Conservation (phyloP, 2,113 vertebrate genomes). For the Myrmecobius fasciatus region DNA sequence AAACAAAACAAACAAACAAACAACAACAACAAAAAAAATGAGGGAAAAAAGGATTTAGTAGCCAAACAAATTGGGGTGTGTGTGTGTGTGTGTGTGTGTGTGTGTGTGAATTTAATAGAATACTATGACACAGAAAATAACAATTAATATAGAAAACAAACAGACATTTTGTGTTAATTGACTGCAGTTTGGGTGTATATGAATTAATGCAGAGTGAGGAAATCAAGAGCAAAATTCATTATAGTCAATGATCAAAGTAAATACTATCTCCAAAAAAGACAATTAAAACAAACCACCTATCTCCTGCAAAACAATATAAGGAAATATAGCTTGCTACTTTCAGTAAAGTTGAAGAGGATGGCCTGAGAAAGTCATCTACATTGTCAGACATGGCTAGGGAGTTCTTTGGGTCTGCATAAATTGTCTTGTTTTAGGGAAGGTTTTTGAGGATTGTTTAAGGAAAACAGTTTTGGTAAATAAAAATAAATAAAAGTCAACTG, state of each 20-base stretch:
- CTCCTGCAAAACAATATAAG: not conserved
- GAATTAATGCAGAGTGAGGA: not conserved
- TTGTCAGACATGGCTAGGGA: not conserved
- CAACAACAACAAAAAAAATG: not conserved
- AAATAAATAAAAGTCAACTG: not conserved
- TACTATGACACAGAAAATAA: not conserved
- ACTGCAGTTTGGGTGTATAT: not conserved
- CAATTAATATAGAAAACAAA: not conserved
- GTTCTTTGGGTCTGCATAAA: not conserved
- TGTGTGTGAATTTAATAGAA: not conserved
- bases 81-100: not conserved
- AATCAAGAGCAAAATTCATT: not conserved
- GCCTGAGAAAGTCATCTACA: not conserved
- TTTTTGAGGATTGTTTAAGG: not conserved
- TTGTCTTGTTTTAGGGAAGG: not conserved
- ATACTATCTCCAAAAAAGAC: not conserved
- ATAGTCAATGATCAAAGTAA: not conserved
- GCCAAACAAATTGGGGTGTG: not conserved
- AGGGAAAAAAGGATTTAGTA: not conserved
- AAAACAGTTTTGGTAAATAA: not conserved
- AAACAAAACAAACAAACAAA: too few relatives aligned
- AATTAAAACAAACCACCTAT: not conserved
- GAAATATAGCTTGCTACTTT: not conserved
- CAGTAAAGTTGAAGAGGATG: not conserved
- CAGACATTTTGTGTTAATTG: too few relatives aligned